These are phyloP conservation scores for Drosophila repleta DNA, from an alignment of 1,140 invertebrate species.

Conservation along the genomic window DNA sequence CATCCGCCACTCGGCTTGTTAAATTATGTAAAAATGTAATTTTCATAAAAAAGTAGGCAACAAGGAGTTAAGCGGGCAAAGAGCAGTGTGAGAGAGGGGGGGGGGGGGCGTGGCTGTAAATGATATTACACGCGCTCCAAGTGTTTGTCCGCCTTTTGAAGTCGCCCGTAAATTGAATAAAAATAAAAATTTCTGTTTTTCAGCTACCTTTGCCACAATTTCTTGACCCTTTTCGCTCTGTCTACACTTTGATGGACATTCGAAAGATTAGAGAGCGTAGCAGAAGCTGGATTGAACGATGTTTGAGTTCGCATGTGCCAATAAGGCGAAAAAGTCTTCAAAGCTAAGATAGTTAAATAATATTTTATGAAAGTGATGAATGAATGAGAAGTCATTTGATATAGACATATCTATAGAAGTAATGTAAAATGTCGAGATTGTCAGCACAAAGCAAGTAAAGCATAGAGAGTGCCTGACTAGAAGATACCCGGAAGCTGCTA, in stretches of 20 bases:
- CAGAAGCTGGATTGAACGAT: not conserved
- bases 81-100: not conserved
- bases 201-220: conserved; percentile 20
- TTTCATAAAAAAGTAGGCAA: conserved; percentile 43
- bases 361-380: not conserved
- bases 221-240: conserved; percentile 33
- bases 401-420: no score
- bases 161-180: conserved; percentile 68
- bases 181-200: conserved; percentile 53
- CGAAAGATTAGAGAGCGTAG: not conserved
- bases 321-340: not conserved
- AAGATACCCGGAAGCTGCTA: no score
- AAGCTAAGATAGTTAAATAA: not conserved
- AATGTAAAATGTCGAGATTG: no score
- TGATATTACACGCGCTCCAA: conserved; percentile 53
- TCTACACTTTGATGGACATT: not conserved
- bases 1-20: conserved; percentile 41
- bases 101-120: conserved; percentile 39
- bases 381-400: no score
- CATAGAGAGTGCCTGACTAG: no score
- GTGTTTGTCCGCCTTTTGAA: conserved; percentile 57
- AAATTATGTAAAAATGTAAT: conserved; percentile 77
- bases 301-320: not conserved
- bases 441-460: no score
- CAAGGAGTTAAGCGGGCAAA: not conserved